phyloP scores from a whole-genome alignment of 2,113 vertebrate genomes.

The Regulus satrapa region DNA sequence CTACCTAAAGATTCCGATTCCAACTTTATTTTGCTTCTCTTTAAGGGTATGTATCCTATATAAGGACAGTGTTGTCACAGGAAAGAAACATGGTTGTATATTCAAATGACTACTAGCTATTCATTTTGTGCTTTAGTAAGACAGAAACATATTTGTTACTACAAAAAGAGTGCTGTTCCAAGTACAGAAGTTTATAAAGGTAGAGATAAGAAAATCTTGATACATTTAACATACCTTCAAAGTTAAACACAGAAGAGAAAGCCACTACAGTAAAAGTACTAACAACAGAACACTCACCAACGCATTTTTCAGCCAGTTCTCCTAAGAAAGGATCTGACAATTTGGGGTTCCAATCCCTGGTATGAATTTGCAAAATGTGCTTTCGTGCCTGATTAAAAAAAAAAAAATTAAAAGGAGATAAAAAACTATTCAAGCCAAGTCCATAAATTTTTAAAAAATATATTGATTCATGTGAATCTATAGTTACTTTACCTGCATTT shows the following conservation, averaged over 20 bases:
- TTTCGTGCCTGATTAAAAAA: slow-evolving; percentile 86
- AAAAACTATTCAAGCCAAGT: not conserved
- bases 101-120: not conserved
- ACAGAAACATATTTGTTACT: not conserved
- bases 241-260: not conserved
- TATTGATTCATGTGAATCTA: not conserved
- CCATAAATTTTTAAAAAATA: not conserved
- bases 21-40: not conserved
- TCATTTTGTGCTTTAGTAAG: not conserved
- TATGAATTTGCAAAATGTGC: slow-evolving; percentile 98
- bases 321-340: slow-evolving; percentile 90
- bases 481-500: not conserved
- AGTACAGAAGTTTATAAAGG: not conserved
- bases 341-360: slow-evolving; percentile 95
- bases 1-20: not conserved
- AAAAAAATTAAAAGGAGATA: not conserved
- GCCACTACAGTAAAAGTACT: not conserved
- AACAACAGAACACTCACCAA: slow-evolving; percentile 81
- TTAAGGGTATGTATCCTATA: not conserved
- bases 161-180: not conserved
- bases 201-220: not conserved
- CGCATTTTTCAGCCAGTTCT: slow-evolving; percentile 98
- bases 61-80: not conserved
- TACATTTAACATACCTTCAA: not conserved
- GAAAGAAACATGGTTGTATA: not conserved